Conservation (phyloP, 2,113 vertebrate species). For the Delphinus delphis region DNA sequence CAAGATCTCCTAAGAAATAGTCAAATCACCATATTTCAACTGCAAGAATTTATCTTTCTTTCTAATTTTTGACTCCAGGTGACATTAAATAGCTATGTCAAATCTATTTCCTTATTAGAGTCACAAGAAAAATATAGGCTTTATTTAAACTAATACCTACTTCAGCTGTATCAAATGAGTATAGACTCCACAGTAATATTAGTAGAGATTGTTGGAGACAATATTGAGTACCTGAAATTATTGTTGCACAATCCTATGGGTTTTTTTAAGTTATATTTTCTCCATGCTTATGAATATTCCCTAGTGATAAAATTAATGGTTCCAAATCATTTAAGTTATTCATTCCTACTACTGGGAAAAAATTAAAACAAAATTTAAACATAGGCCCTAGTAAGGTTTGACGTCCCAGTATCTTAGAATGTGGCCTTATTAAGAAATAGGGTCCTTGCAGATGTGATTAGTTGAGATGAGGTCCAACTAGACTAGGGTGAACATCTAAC, state of each 20-base stretch:
- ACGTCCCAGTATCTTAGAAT: background rate
- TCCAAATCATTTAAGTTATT: background rate
- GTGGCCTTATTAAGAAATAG: background rate
- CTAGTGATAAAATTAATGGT: background rate
- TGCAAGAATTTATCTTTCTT: background rate
- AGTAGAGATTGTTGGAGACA: background rate
- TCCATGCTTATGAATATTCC: background rate
- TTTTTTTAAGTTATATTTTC: background rate
- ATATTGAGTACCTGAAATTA: background rate
- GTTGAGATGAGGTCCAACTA: background rate
- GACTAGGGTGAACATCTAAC: background rate
- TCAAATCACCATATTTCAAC: background rate
- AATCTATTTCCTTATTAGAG: background rate
- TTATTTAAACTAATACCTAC: background rate
- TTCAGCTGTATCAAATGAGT: background rate
- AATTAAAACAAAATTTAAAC: background rate
- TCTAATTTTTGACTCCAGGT: background rate
- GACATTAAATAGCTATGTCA: background rate
- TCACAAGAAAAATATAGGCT: background rate
- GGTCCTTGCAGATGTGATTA: background rate
- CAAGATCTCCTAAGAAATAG: background rate
- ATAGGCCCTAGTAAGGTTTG: background rate
- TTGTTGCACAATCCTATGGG: background rate
- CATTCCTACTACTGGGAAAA: background rate
- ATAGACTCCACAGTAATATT: background rate